Evolutionary conservation across 1,140 invertebrate species (phyloP), one percentile per base, ranked within the genome.

Genomic region (Eumaeus atala): DNA sequence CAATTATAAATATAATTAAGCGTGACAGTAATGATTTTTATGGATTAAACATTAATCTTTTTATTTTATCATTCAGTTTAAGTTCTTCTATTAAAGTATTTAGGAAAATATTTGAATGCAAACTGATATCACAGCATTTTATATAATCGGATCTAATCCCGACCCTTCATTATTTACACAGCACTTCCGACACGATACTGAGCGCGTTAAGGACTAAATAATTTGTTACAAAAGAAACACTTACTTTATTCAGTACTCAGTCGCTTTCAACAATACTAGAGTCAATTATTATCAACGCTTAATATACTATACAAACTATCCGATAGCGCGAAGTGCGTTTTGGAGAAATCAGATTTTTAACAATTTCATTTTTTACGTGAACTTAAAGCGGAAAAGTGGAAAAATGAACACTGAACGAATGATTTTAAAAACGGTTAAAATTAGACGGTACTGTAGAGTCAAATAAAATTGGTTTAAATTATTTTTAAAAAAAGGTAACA

Each of bases 121-220:
- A 84, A 83, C 77, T 83, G 78, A 82, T 86, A 86, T 86, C 83
- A 86, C 83, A 86, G 83, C 78, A 81, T 80, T 81, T 81, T 75
- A 66, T 76, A 76, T 81, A 40, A 14, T 44, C 51, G 17, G 38
- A 44, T 21, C 38, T 44, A 44, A 12, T 14, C 38, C 38, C 40
- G 18, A 53, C 49, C 51, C 66, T 65, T 48, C 72, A 67, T 64
- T 84, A 81, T 76, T 78, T 81, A 83, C 76, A 81, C 51, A 70
- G 66, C 51, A 68, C 55, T 64, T 62, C 54, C 54, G 66, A 62
- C 54, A 61, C 58, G 56, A 44, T 64, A 51, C 49, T 60, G 58
- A 66, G 64, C 57, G 54, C 33, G 38, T 28, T 28, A 28, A 28
- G 21, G 21, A 28, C 21, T 28, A 28, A 28, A 28, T 28, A 28